Evolutionary conservation across 1,140 invertebrate genomes (phyloP).

Genomic region (Drosophila fuyamai): DNA sequence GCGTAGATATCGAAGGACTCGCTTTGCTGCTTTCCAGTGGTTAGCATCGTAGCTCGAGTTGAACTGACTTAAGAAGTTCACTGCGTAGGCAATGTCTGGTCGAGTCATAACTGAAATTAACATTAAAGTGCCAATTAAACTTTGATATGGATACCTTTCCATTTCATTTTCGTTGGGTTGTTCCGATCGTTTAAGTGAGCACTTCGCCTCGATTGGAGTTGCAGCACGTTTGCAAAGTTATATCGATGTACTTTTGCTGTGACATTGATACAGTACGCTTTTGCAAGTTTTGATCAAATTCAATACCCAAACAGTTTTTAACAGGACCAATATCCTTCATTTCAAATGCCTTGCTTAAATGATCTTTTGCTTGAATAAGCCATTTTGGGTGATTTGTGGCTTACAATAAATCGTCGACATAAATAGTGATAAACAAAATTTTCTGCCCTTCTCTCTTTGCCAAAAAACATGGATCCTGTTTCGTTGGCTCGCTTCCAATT

Average conservation of each 20-base stretch:
- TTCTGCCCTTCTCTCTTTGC: conserved; percentile 8
- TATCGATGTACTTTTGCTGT: conserved; percentile 14
- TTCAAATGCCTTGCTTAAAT: conserved; percentile 6
- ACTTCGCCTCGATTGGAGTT: not conserved
- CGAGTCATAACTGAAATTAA: conserved; percentile 36
- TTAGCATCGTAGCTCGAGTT: conserved; percentile 10
- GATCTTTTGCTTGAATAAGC: not conserved
- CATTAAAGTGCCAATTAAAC: conserved; percentile 38
- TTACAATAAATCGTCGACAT: conserved; percentile 62
- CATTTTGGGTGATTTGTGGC: conserved; percentile 13
- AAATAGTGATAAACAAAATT: conserved; percentile 35
- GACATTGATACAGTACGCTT: not conserved
- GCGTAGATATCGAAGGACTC: not conserved
- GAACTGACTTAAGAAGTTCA: conserved; percentile 7
- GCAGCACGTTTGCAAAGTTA: conserved; percentile 16
- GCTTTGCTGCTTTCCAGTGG: conserved; percentile 14
- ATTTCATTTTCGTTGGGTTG: conserved; percentile 9
- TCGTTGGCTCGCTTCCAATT: conserved; percentile 28
- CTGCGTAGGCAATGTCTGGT: conserved; percentile 2
- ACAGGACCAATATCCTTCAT: conserved; percentile 5
- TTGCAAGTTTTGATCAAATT: not conserved
- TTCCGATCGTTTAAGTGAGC: not conserved
- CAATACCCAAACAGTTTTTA: not conserved
- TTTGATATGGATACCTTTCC: conserved; percentile 26
- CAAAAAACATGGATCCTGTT: conserved; percentile 36